Conservation (phyloP, 64 coral and sea anemone genomes). For the Acropora yongei region DNA sequence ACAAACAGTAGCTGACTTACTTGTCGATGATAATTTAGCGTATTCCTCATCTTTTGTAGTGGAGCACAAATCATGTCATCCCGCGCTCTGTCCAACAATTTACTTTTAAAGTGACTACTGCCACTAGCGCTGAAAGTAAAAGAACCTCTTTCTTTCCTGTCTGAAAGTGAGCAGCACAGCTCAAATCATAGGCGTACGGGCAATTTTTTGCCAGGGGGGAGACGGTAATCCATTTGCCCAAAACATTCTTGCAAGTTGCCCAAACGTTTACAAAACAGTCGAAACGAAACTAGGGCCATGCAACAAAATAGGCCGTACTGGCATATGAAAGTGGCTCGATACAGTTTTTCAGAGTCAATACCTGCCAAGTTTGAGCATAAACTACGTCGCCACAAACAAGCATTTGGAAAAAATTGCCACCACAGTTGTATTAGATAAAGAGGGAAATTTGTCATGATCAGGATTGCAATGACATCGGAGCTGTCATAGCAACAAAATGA, state of each 20-base stretch:
- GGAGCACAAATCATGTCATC: background rate
- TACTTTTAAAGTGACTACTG: background rate
- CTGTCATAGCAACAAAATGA: background rate
- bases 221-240: background rate
- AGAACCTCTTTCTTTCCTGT: background rate
- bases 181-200: background rate
- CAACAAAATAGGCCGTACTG: too few relatives aligned
- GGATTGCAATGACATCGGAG: background rate
- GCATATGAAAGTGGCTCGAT: too few relatives aligned
- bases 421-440: background rate
- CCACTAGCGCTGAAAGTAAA: background rate
- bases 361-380: too few relatives aligned
- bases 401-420: too few relatives aligned
- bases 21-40: too few relatives aligned
- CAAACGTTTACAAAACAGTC: background rate
- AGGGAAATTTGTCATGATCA: background rate
- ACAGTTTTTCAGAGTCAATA: too few relatives aligned
- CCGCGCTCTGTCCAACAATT: background rate
- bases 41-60: background rate
- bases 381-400: too few relatives aligned
- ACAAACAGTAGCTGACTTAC: too few relatives aligned
- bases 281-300: background rate
- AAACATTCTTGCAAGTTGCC: background rate
- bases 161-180: background rate
- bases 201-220: background rate